Evolutionary conservation across 2,797 vertebrate genomes (phyloP).

Genomic region (Platalea minor): DNA sequence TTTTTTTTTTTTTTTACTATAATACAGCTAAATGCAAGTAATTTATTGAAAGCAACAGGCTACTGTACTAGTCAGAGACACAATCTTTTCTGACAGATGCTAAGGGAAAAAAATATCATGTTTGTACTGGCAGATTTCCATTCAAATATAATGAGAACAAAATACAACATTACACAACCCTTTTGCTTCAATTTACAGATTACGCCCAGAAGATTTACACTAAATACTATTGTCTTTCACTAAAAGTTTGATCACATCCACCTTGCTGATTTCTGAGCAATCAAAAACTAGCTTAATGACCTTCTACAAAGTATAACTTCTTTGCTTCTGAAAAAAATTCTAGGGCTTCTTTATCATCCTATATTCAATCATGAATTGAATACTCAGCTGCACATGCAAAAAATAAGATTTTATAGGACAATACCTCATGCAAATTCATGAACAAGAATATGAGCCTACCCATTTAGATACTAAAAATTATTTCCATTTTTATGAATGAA

Average conservation of each 20-base stretch:
- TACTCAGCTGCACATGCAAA: slow-evolving; percentile 55
- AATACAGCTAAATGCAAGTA: slow-evolving; percentile 58
- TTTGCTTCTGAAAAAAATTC: slow-evolving; percentile 54
- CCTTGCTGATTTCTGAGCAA: slow-evolving; percentile 56
- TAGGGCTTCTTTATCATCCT: slow-evolving; percentile 54
- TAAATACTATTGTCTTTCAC: slow-evolving; percentile 11
- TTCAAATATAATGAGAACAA: slow-evolving; percentile 55
- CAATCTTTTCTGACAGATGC: slow-evolving; percentile 44
- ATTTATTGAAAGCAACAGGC: slow-evolving; percentile 58
- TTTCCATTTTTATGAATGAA: slow-evolving; percentile 74
- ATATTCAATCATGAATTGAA: slow-evolving; percentile 60
- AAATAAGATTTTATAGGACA: slow-evolving; percentile 56
- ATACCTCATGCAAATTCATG: slow-evolving; percentile 55
- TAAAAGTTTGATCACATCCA: slow-evolving; percentile 51
- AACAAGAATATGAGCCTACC: slow-evolving; percentile 57
- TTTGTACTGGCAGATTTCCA: slow-evolving; percentile 34
- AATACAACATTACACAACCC: slow-evolving; percentile 37
- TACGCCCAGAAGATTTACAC: slow-evolving; percentile 48
- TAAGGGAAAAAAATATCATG: slow-evolving; percentile 19
- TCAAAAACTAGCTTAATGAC: slow-evolving; percentile 59
- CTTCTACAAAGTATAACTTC: slow-evolving; percentile 52
- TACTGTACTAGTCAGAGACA: slow-evolving; percentile 38
- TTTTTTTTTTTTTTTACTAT: slow-evolving; percentile 33
- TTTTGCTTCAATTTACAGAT: slow-evolving; percentile 61
- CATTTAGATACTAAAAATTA: slow-evolving; percentile 43